Base-by-base conservation (phyloP, 2,113 vertebrate species). In the Erythrocercus mccallii region DNA sequence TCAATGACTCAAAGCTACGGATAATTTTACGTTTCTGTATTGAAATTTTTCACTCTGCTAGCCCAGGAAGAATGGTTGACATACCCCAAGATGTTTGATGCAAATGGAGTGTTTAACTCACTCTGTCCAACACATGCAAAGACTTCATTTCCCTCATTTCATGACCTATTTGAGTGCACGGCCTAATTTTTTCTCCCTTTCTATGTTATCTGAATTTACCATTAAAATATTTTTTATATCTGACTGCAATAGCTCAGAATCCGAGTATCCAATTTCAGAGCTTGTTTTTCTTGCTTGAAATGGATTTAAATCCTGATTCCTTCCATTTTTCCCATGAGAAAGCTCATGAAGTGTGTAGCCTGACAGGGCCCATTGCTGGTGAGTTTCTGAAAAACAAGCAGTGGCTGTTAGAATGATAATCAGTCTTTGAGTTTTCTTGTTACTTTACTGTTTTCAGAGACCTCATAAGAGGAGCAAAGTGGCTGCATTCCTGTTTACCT, bases 291-390 rank as follows among this genome's bases (percentile, higher is more conserved):
- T 81, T 79, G 21, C 58, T 70, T 91, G 68, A 83, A 94, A 83
- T 40, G 56, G 58, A 92, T 91, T 91, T 94, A 22, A 91, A 86
- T 83, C 83, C 82, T 57, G 33, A 80, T 58, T 66, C 50, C 9
- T 77, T 91, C 47, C 30, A 77, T 56, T 81, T 92, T 74, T 93
- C 78, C 92, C 90, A 81, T 35, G 56, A 88, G 86, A 89, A 91
- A 84, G 60, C 56, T 62, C 60, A 53, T 53, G 35, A 92, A 92
- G 35, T 50, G 28, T 71, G 12, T 45, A 89, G 60, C 35, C 53
- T 95, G 69, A 81, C 51, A 92, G 51, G 21, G 73, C 47, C 31
- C 6, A 5, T 21, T 72, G 50, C 30, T 89, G 54, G 60, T 5
- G 5, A 84, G 42, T 38, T 92, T 88, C 88, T 92, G 23, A 66